Conservation (phyloP, 2,888 invertebrate species). For the Epinotia nisella region DNA sequence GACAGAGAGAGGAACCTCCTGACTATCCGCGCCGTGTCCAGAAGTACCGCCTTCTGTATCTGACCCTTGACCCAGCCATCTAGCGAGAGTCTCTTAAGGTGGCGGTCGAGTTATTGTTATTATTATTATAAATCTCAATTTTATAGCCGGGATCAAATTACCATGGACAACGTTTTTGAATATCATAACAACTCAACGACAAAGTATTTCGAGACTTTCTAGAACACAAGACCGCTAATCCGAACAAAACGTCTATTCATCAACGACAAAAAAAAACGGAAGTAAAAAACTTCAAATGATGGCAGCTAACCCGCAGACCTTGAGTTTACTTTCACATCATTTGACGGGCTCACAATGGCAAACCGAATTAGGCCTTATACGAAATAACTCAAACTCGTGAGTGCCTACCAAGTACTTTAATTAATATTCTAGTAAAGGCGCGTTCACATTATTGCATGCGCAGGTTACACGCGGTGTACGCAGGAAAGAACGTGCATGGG, state of each 20-base stretch:
- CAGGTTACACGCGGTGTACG: background rate
- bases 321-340: slow-evolving; percentile 65
- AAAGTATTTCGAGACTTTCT: slow-evolving; percentile 39
- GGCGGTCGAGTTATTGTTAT: too few species aligned
- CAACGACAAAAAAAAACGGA: slow-evolving; percentile 57
- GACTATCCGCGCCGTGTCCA: too few species aligned
- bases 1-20: too few species aligned
- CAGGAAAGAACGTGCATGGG: slow-evolving; percentile 15
- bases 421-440: slow-evolving; percentile 57
- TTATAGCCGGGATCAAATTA: background rate
- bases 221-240: slow-evolving; percentile 46
- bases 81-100: too few species aligned
- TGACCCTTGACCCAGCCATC: too few species aligned
- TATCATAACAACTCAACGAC: slow-evolving; percentile 16
- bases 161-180: slow-evolving; percentile 15
- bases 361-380: slow-evolving; percentile 60
- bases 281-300: slow-evolving; percentile 58
- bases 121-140: background rate
- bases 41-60: too few species aligned
- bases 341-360: slow-evolving; percentile 57
- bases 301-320: slow-evolving; percentile 70
- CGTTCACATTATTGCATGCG: slow-evolving; percentile 29
- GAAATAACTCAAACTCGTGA: slow-evolving; percentile 51
- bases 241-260: slow-evolving; percentile 58
- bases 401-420: slow-evolving; percentile 52